phyloP scores from a whole-genome alignment of 1,140 invertebrate species.

The Achroia grisella region DNA sequence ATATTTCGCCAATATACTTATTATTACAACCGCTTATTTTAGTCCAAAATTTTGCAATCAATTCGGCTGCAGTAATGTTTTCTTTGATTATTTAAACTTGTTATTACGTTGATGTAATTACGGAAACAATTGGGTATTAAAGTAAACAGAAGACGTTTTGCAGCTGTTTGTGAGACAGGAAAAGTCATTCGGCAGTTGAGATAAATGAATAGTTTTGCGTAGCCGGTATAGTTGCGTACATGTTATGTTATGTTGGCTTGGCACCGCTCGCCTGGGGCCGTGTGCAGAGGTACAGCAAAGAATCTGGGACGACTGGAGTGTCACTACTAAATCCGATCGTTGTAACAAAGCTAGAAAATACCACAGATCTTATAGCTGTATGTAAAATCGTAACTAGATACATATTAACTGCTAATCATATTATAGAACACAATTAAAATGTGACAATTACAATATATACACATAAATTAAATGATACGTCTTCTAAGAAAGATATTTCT shows the following conservation, averaged over 20 bases:
- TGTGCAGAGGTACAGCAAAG: conserved; percentile 57
- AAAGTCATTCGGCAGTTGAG: conserved; percentile 49
- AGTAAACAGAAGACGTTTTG: conserved; percentile 17
- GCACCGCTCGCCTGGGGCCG: conserved; percentile 52
- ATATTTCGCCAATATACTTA: conserved; percentile 5
- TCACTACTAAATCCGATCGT: conserved; percentile 70
- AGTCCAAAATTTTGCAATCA: no score
- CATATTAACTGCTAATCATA: no score
- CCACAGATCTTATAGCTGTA: conserved; percentile 29
- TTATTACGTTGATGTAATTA: not conserved
- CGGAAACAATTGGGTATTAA: conserved; percentile 1
- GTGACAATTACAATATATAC: no score
- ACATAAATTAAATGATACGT: no score
- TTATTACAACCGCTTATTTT: not conserved
- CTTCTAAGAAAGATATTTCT: no score
- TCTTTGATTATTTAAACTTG: no score
- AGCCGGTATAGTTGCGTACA: conserved; percentile 29
- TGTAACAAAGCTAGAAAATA: conserved; percentile 55
- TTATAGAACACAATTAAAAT: no score
- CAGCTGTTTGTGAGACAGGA: conserved; percentile 45
- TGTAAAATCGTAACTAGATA: no score
- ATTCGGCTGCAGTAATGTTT: no score
- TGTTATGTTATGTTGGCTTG: conserved; percentile 49
- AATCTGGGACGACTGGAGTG: conserved; percentile 69
- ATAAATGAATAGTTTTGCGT: conserved; percentile 50